Evolutionary conservation across 2,888 invertebrate genomes (phyloP).

Genomic region (Pollenia amentaria): DNA sequence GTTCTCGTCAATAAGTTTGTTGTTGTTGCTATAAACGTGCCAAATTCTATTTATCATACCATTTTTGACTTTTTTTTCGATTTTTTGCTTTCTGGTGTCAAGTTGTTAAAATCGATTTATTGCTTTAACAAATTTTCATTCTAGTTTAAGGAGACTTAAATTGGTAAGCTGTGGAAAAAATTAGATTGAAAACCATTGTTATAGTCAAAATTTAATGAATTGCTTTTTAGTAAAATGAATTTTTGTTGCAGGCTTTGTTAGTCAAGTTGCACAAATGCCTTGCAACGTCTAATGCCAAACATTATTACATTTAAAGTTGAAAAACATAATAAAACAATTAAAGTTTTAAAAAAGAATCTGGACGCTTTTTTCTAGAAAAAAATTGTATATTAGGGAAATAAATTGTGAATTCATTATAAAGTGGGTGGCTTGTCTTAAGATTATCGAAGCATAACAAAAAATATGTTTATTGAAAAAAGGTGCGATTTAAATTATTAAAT

Average conservation of each 20-base stretch:
- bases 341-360: not conserved
- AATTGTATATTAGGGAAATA: not conserved
- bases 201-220: slow-evolving; percentile 15
- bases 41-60: slow-evolving; percentile 68
- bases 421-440: slow-evolving; percentile 29
- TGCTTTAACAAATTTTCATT: slow-evolving; percentile 70
- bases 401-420: slow-evolving; percentile 11
- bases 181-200: slow-evolving; percentile 51
- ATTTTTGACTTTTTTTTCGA: not conserved
- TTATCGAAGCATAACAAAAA: slow-evolving; percentile 21
- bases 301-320: slow-evolving; percentile 48
- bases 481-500: slow-evolving; percentile 34
- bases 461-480: slow-evolving; percentile 17
- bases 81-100: slow-evolving; percentile 67
- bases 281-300: slow-evolving; percentile 45
- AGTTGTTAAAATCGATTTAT: slow-evolving; percentile 74
- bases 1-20: slow-evolving; percentile 43
- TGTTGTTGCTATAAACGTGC: slow-evolving; percentile 62
- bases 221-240: slow-evolving; percentile 26
- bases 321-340: slow-evolving; percentile 63
- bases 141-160: slow-evolving; percentile 43
- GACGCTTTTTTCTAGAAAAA: not conserved
- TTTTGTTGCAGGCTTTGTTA: not conserved
- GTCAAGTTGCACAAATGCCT: slow-evolving; percentile 21
- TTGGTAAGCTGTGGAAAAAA: slow-evolving; percentile 12